Base-by-base conservation (phyloP, 2,888 invertebrate genomes). In the Epistrophe grossulariae region DNA sequence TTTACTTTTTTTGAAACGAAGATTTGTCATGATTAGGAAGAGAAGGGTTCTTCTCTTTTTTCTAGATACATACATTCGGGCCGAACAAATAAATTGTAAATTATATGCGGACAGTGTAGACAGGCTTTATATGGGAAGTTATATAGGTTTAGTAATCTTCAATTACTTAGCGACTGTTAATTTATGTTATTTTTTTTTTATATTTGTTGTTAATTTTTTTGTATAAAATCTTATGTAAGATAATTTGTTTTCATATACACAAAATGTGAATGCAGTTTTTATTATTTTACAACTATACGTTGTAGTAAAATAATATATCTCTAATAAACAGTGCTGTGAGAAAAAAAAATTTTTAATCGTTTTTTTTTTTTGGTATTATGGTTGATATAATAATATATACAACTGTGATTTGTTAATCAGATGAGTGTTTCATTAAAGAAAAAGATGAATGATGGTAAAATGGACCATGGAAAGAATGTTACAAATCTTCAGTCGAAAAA, bases 41-140 rank as follows among this genome's bases (percentile, higher is more conserved):
- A 40, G 45, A 55, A 31, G 76, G 43, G 62, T 70, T n/a, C 2
- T 31, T 17, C 24, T 48, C 0, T 74, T 19, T 28, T 38, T 4
- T 13, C 7, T 10, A n/a, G n/a, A n/a, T 40, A 9, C 10, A 10
- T 8, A 13, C 17, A 73, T 35, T 35, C 0, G 35, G 35, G 24
- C 40, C 28, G 40, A 43, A 10, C 77, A 78, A 73, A 85, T 81
- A 85, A 79, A 73, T 79, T 78, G 71, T 79, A 74, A 82, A 85
- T 78, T 64, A 79, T 70, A 62, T 43, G 72, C 45, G 77, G 48
- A 70, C 10, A 50, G 76, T 62, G 40, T 15, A 19, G 5, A 55
- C 13, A 11, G 24, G 8, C 6, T 31, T 48, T 15, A 11, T n/a
- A n/a, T 15, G 11, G 0, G 4, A 38, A 48, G 48, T 48, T 48